Base-by-base conservation (phyloP, 2,113 vertebrate genomes). In the Carlito syrichta region DNA sequence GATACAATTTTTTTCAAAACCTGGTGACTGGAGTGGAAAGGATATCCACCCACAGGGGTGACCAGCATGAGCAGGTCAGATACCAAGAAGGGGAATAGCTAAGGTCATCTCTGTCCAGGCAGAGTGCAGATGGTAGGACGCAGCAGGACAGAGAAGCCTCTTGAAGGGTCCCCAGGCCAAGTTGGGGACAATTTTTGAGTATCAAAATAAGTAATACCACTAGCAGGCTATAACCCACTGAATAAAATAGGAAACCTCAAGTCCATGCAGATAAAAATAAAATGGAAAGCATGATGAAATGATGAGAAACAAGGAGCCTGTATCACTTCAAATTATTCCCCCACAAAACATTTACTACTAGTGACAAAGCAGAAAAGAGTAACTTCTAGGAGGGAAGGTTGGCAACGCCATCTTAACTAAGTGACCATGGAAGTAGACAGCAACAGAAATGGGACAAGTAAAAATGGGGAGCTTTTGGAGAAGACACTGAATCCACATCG, bases 41-140 rank as follows among this genome's bases (percentile, higher is more conserved):
- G 8, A n/a, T 40, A 5, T 27, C 6, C 14, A 52, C 20, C 56
- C 23, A 1, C 0, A 0, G 35, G 43, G 4, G 2, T 8, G 52
- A 12, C 56, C 10, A 38, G 63, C 8, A 3, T 0, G 4, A 40
- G 45, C 6, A 2, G 30, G 35, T 56, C 56, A 48, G 19, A 60
- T 45, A 19, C 56, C 83, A 23, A 1, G 9, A 23, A 23, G 11
- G 25, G 25, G 25, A 35, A 45, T 6, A 7, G 4, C 54, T 11
- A 8, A 66, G 14, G 32, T 54, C 58, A 8, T 27, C 48, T 10
- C 40, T 30, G 52, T 17, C 76, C 69, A 43, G 32, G 40, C 4
- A 62, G 38, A 91, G 38, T 16, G 35, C 45, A 32, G 58, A 45
- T 5, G 12, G 16, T 14, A 30, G 14, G 2, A 32, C 2, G 76